Percentiles rank a stretch among this genome's conserved stretches.
Conservation (phyloP, 2,797 vertebrate species). For the Heterohyrax brucei region DNA sequence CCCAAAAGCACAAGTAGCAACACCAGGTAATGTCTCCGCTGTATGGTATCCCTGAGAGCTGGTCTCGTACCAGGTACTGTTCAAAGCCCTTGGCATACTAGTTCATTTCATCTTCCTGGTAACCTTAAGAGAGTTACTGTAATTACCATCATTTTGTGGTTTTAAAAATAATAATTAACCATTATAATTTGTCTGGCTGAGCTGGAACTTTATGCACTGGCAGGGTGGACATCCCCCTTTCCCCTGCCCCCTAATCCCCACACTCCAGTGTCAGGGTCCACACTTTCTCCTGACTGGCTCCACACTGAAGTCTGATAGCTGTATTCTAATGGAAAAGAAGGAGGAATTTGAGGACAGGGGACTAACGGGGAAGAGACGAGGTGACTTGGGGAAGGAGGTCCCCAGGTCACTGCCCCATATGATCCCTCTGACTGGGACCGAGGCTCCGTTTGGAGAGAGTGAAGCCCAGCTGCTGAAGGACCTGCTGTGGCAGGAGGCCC, state of each 20-base stretch:
- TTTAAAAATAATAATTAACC: background rate
- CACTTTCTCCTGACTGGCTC: background rate
- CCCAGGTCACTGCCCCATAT: background rate
- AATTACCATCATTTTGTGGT: background rate
- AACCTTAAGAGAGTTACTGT: background rate
- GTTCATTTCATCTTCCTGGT: background rate
- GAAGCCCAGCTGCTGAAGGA: background rate
- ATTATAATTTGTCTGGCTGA: background rate
- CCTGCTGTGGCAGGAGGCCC: background rate
- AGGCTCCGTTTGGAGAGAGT: background rate
- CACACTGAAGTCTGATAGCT: background rate
- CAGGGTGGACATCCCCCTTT: background rate
- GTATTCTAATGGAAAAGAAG: background rate
- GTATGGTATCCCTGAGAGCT: background rate
- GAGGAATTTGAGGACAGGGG: background rate
- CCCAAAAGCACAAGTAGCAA: background rate
- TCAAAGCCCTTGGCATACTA: background rate
- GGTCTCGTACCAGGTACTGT: background rate
- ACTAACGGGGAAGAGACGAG: background rate
- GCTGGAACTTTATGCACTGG: background rate
- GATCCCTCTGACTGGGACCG: background rate
- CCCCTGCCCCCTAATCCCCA: accelerated
- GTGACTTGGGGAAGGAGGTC: background rate
- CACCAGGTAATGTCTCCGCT: background rate
- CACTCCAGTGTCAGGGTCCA: too few relatives aligned